Conservation (phyloP, 1,140 invertebrate genomes). For the Frieseomelitta varia region DNA sequence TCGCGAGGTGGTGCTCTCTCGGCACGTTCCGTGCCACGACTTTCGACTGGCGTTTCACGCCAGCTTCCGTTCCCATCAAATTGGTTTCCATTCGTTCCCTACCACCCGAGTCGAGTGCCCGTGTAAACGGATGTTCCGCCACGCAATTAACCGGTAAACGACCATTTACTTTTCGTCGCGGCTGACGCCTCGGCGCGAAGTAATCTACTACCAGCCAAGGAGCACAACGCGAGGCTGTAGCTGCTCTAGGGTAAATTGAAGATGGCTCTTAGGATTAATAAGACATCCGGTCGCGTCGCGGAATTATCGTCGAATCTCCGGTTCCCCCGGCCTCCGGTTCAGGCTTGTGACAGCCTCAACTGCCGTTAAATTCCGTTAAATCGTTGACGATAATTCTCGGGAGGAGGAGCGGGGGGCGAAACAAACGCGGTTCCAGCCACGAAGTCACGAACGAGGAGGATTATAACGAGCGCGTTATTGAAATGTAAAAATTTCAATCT, state of each 20-base stretch:
- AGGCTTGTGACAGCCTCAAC: no score
- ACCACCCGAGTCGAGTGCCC: not conserved
- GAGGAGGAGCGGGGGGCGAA: no score
- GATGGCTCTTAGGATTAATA: slow-evolving; percentile 41
- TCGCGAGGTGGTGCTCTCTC: not conserved
- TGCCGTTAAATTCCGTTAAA: slow-evolving; percentile 23
- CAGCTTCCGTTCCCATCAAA: no score
- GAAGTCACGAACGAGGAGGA: not conserved
- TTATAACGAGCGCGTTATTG: not conserved
- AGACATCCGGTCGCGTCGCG: slow-evolving; percentile 6
- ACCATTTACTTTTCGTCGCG: slow-evolving; percentile 43
- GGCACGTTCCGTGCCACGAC: not conserved
- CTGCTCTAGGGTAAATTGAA: slow-evolving; percentile 29
- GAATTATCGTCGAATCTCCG: slow-evolving; percentile 17
- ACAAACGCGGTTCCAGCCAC: not conserved
- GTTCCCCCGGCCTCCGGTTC: no score
- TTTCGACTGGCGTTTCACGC: not conserved
- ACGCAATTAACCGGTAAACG: slow-evolving; percentile 55
- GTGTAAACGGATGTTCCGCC: slow-evolving; percentile 15
- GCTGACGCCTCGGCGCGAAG: not conserved
- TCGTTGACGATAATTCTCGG: slow-evolving; percentile 20
- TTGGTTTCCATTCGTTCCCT: not conserved
- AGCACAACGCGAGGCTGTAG: not conserved
- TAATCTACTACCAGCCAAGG: slow-evolving; percentile 29
- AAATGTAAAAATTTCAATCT: slow-evolving; percentile 42